These are phyloP conservation scores for Blennius ocellaris DNA, from an alignment of 2,113 vertebrate genomes.

Conservation along the genomic window DNA sequence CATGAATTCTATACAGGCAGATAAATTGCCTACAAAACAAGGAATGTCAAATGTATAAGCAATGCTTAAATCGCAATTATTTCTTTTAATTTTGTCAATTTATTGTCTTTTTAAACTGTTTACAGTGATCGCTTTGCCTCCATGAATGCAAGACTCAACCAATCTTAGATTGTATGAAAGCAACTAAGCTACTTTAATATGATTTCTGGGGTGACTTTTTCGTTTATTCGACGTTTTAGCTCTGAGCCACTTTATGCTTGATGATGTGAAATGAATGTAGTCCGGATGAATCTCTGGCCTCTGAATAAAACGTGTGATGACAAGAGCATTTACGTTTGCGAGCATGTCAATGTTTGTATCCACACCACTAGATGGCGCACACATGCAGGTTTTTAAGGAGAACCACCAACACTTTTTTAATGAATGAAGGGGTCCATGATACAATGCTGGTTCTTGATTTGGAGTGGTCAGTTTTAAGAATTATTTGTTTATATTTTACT, in stretches of 20 bases:
- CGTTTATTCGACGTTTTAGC: neutral
- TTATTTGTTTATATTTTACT: too few relatives aligned
- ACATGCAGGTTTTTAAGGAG: conserved; percentile 6
- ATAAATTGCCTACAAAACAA: neutral
- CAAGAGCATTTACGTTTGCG: too few relatives aligned
- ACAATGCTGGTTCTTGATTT: neutral
- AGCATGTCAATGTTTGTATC: neutral
- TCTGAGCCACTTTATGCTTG: neutral
- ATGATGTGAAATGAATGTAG: conserved; percentile 12
- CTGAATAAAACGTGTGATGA: neutral
- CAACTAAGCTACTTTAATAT: neutral
- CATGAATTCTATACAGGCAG: neutral
- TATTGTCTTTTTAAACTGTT: neutral
- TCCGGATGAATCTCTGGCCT: neutral
- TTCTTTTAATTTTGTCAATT: neutral
- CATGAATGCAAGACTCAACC: neutral
- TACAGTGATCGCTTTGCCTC: neutral
- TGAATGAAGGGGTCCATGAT: neutral
- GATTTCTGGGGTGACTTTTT: neutral
- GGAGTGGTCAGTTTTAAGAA: too few relatives aligned
- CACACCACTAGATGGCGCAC: conserved; percentile 58
- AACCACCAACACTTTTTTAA: neutral
- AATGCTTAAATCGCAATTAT: neutral
- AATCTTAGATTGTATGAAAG: neutral
- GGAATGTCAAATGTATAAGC: neutral